Evolutionary conservation across 2,113 vertebrate genomes (phyloP).

Genomic region (Ceuthmochares aereus): DNA sequence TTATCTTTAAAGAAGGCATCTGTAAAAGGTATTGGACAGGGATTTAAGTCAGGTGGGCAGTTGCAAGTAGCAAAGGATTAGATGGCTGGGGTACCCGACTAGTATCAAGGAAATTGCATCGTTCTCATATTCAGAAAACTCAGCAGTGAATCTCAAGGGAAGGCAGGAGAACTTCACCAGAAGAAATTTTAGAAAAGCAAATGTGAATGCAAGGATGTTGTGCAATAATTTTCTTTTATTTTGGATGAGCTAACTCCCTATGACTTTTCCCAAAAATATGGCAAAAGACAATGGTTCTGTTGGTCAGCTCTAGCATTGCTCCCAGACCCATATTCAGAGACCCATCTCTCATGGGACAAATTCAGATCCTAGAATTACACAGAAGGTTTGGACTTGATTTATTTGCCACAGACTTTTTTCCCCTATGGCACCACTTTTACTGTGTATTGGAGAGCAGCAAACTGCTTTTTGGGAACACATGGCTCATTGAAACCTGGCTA

Average conservation of each 20-base stretch:
- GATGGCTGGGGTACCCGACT: background rate
- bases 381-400: background rate
- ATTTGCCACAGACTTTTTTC: background rate
- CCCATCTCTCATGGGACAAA: background rate
- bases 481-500: background rate
- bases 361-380: background rate
- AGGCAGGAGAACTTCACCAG: background rate
- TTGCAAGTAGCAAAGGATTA: constrained; percentile 63
- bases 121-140: constrained; percentile 5
- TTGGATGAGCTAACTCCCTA: background rate
- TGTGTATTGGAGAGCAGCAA: background rate
- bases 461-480: background rate
- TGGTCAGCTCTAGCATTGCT: background rate
- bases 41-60: constrained; percentile 24
- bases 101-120: background rate
- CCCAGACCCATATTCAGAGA: fast-evolving
- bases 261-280: background rate
- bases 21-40: constrained; percentile 50
- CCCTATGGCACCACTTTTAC: background rate
- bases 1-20: constrained; percentile 64
- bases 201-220: background rate
- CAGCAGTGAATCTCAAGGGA: background rate
- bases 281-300: background rate
- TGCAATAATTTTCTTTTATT: background rate
- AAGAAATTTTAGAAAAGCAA: background rate